These are phyloP conservation scores for Drosophila antonietae DNA, from an alignment of 2,888 invertebrate genomes.

Conservation along the genomic window DNA sequence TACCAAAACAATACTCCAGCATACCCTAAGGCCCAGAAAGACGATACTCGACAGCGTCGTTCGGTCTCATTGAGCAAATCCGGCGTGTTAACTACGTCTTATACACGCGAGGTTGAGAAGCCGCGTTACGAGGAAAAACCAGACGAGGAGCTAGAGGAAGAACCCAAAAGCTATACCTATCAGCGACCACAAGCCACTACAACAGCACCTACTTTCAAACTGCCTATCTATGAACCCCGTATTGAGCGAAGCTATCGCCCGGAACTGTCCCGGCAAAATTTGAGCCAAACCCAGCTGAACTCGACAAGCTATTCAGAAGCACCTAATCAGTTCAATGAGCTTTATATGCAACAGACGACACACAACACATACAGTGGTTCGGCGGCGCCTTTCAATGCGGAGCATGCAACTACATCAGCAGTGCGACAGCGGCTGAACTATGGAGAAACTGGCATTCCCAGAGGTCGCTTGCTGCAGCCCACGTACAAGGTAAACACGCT, in stretches of 20 bases:
- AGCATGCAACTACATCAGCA: background rate
- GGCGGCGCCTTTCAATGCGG: slow-evolving; percentile 39
- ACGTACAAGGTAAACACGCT: slow-evolving; percentile 53
- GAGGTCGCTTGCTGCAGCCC: slow-evolving; percentile 60
- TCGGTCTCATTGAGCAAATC: slow-evolving; percentile 80
- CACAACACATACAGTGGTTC: slow-evolving; percentile 59
- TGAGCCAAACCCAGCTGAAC: slow-evolving; percentile 60
- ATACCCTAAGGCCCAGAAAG: slow-evolving; percentile 3
- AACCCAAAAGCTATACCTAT: slow-evolving; percentile 53
- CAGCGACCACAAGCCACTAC: slow-evolving; percentile 44
- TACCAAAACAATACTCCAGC: slow-evolving; percentile 15
- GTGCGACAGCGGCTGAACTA: slow-evolving; percentile 34
- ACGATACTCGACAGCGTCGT: slow-evolving; percentile 51
- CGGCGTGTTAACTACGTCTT: slow-evolving; percentile 81
- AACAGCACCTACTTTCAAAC: slow-evolving; percentile 3
- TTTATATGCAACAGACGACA: background rate
- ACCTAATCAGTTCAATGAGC: slow-evolving; percentile 15
- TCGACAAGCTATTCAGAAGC: slow-evolving; percentile 58
- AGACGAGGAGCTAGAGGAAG: slow-evolving; percentile 49
- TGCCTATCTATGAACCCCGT: slow-evolving; percentile 39
- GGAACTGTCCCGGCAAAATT: slow-evolving; percentile 23
- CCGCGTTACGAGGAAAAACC: slow-evolving; percentile 44
- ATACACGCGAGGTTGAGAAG: slow-evolving; percentile 67
- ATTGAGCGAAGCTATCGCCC: slow-evolving; percentile 33
- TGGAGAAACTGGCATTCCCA: slow-evolving; percentile 38